Conservation (phyloP, 1,140 invertebrate species). For the Akabosia matsudoensis region DNA sequence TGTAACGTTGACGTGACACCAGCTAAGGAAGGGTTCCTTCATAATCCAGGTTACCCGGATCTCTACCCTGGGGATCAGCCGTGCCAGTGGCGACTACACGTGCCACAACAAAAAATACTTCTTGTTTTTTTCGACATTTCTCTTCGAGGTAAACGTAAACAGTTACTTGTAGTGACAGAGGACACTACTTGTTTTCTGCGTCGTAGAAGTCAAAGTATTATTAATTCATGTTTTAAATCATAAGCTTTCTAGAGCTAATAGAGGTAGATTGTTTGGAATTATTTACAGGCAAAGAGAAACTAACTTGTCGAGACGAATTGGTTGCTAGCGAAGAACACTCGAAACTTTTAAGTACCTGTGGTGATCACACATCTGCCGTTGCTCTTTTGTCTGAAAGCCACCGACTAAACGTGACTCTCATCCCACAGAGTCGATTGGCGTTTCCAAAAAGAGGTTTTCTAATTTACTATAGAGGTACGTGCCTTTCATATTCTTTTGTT, state of each 20-base stretch:
- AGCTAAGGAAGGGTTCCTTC: conserved; percentile 41
- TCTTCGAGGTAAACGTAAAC: conserved; percentile 37
- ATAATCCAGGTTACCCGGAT: conserved; percentile 44
- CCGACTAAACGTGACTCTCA: conserved; percentile 42
- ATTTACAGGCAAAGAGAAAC: conserved; percentile 43
- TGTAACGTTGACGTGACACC: conserved; percentile 41
- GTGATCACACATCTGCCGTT: conserved; percentile 43
- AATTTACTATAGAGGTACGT: conserved; percentile 45
- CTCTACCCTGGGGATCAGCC: conserved; percentile 40
- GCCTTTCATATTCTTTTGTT: too few species aligned
- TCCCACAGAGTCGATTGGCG: conserved; percentile 33
- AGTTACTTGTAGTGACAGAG: too few species aligned
- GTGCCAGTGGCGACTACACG: conserved; percentile 46
- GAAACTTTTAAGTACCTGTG: conserved; percentile 44
- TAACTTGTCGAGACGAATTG: conserved; percentile 40
- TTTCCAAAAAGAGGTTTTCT: conserved; percentile 46
- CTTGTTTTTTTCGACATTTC: conserved; percentile 45
- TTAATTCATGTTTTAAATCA: not conserved
- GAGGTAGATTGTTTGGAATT: too few species aligned
- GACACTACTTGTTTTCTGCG: too few species aligned
- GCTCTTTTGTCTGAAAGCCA: conserved; percentile 39
- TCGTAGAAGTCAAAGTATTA: not conserved
- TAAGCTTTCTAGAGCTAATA: not conserved
- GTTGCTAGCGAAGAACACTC: conserved; percentile 37
- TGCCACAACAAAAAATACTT: conserved; percentile 41